These are phyloP conservation scores for Lomographa bimaculata DNA, from an alignment of 2,888 invertebrate genomes.

Conservation along the genomic window DNA sequence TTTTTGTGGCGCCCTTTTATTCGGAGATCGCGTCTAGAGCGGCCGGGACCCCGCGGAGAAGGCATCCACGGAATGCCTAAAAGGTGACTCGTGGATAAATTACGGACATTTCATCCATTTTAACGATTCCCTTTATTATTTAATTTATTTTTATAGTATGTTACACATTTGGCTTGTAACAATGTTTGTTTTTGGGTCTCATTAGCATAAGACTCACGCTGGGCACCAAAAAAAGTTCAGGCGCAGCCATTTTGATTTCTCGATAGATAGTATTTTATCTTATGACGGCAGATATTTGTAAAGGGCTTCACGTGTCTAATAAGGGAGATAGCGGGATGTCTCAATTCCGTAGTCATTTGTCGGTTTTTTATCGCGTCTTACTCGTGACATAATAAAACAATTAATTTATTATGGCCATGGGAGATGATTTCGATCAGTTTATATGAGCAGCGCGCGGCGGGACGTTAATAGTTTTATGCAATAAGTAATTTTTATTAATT, in stretches of 20 bases:
- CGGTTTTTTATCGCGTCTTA: conserved; percentile 70
- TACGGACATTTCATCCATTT: conserved; percentile 82
- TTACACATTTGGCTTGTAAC: conserved; percentile 82
- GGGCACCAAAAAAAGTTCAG: conserved; percentile 60
- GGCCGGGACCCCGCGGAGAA: conserved; percentile 73
- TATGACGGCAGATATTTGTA: conserved; percentile 62
- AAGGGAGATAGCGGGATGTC: conserved; percentile 79
- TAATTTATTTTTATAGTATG: conserved; percentile 83
- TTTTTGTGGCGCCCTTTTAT: conserved; percentile 83
- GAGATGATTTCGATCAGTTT: conserved; percentile 76
- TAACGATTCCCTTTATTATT: conserved; percentile 83
- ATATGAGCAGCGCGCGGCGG: conserved; percentile 67
- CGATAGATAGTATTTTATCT: conserved; percentile 67
- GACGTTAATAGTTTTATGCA: conserved; percentile 77
- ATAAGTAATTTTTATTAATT: conserved; percentile 80
- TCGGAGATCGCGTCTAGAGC: conserved; percentile 78
- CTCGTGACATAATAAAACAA: conserved; percentile 80
- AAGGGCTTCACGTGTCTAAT: conserved; percentile 65
- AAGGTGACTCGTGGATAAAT: conserved; percentile 83
- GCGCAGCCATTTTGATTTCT: conserved; percentile 67
- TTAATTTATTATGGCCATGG: conserved; percentile 74
- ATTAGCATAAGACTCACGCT: conserved; percentile 80
- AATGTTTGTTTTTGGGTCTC: conserved; percentile 81
- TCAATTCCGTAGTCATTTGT: conserved; percentile 77
- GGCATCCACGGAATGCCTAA: conserved; percentile 81